phyloP scores from a whole-genome alignment of 2,797 vertebrate species.

The Poecilia picta region DNA sequence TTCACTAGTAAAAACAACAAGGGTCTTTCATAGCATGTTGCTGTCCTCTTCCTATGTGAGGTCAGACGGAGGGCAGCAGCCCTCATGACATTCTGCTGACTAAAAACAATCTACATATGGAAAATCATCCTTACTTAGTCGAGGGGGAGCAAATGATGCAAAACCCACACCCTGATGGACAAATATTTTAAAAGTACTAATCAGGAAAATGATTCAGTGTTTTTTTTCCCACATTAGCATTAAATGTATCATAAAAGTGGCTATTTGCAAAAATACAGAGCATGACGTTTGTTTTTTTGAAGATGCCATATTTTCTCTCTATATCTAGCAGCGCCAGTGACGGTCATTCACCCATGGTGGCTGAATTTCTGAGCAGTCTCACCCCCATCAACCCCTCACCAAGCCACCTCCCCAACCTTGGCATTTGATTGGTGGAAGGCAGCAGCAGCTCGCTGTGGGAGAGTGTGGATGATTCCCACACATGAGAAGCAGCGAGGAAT shows the following conservation, averaged over 20 bases:
- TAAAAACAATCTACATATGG: slow-evolving; percentile 42
- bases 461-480: slow-evolving; percentile 74
- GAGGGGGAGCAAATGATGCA: slow-evolving; percentile 32
- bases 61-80: slow-evolving; percentile 50
- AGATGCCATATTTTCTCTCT: slow-evolving; percentile 24
- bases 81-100: slow-evolving; percentile 52
- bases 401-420: not conserved
- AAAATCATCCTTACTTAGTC: slow-evolving; percentile 49
- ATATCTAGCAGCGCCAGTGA: not conserved
- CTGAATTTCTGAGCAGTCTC: slow-evolving; percentile 22
- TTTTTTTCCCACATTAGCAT: not conserved
- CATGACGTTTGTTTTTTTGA: not conserved
- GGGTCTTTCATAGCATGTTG: not conserved
- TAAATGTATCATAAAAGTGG: not conserved
- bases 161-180: slow-evolving; percentile 30
- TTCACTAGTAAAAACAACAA: not conserved
- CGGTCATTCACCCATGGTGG: slow-evolving; percentile 10
- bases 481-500: slow-evolving; percentile 63
- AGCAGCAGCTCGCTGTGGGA: slow-evolving; percentile 53
- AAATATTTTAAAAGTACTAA: slow-evolving; percentile 20
- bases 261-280: not conserved
- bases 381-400: slow-evolving; percentile 9
- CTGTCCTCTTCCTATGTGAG: slow-evolving; percentile 17
- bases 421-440: slow-evolving; percentile 1
- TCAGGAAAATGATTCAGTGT: not conserved